phyloP scores from a whole-genome alignment of 2,888 invertebrate genomes.

The Rotaria magnacalcarata region DNA sequence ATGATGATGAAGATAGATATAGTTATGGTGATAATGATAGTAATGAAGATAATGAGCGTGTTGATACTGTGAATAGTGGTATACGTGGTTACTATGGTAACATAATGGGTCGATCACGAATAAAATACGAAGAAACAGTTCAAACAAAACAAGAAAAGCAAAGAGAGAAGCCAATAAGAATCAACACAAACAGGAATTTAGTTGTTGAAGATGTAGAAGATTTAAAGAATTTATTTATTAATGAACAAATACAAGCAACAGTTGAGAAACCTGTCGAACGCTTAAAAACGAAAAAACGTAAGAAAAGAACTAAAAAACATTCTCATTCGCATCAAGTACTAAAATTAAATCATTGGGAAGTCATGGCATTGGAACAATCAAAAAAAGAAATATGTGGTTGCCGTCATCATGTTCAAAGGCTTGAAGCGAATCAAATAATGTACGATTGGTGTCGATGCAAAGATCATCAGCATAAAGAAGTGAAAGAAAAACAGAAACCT shows the following conservation, averaged over 20 bases:
- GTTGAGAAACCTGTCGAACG: no score
- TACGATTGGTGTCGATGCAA: conserved; percentile 34
- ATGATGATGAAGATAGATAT: neutral
- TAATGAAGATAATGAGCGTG: neutral
- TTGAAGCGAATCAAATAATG: neutral
- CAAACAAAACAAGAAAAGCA: neutral
- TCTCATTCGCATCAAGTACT: neutral
- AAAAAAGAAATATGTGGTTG: neutral
- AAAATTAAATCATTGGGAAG: conserved; percentile 15
- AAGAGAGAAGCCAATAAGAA: neutral
- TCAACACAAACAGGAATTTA: neutral
- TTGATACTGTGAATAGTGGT: no score
- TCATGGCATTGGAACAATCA: neutral
- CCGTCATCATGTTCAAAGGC: neutral
- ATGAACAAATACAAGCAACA: neutral
- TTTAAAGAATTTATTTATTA: neutral
- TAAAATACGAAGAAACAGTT: no score
- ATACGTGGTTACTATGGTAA: no score
- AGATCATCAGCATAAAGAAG: neutral
- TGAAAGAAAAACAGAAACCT: neutral
- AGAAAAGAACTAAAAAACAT: neutral
- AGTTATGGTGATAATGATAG: neutral
- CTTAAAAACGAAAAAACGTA: no score
- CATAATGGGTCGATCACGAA: no score
- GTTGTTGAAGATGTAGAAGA: neutral